Base-by-base conservation (phyloP, 2,888 invertebrate genomes). In the Hipparchia sbordonii region DNA sequence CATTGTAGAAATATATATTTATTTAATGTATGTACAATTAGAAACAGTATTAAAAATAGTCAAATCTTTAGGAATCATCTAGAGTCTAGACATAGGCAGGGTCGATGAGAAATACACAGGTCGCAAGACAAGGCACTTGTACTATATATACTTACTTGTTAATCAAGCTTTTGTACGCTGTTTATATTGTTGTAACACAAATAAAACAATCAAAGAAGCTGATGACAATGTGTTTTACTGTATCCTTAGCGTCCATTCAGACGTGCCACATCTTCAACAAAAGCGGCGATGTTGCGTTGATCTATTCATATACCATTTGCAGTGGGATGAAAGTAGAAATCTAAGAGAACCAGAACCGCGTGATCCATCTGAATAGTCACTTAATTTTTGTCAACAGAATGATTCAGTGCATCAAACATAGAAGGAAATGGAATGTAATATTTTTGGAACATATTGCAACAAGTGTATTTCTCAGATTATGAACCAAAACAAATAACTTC, bases 31-130 rank as follows among this genome's bases (percentile, higher is more conserved):
- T 91, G 84, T 91, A 92, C 90, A 90, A 88, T 85, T 91, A 91
- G 89, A 91, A 88, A 90, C 89, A 87, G 88, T 90, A 89, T 87
- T 90, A 92, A 93, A 91, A 92, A 93, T 92, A 93, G 89, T 89
- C 84, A 84, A 86, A 86, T 89, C 84, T 89, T 88, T 91, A 92
- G 89, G 92, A 92, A 92, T 88, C 85, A 81, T 85, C 80, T 85
- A 85, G 80, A 80, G 81, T 85, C 80, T 85, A 85, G 80, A 81
- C 81, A 70, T 77, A 82, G 82, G 79, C 80, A 78, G 79, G 78
- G 73, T 77, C 79, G 60, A 80, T 80, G 80, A 82, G 82, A 82
- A 80, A 84, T 82, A 84, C 87, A 82, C 83, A 77, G 78, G 79
- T 76, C 70, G 71, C 10, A 65, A 54, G 56, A 74, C 79, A 83